Evolutionary conservation across 2,113 vertebrate species (phyloP), one percentile per base, ranked within the genome.

Genomic region (Saimiri boliviensis): DNA sequence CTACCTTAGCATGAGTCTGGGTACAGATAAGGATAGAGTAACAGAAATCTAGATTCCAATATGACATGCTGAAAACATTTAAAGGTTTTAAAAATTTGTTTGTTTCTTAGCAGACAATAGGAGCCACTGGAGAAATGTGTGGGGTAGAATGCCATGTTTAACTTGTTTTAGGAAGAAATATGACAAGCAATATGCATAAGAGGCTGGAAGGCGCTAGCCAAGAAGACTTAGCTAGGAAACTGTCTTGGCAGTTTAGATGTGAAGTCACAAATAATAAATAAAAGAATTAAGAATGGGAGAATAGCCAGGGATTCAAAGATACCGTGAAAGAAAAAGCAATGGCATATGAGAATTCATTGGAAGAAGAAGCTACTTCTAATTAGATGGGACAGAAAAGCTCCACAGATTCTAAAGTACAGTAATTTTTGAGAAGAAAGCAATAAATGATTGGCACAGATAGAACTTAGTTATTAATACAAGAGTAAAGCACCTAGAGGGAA

Each of bases 121-220:
- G 17, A 89, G 6, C 25, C 49, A 77, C 0, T 71, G 42, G 16
- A 63, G 35, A 93, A 76, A 56, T 73, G 27, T 76, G 88, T 70
- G 8, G 37, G 47, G 3, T 27, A 7, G 10, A 79, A 77, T 30
- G 25, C 4, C 12, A 14, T 40, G 25, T 79, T 91, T 73, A 83
- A 66, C 32, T 92, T 86, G 58, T 86, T 94, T 92, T 68, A 90
- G 9, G 76, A 83, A 92, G 60, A 92, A 77, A 93, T 88, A 42
- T 93, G 27, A 32, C 9, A 91, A 85, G 13, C 21, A 88, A 17
- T 9, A 66, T 71, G 17, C 14, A 23, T 37, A 73, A 56, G 40
- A 47, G 5, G 84, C 63, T 88, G 19, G 32, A 91, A 95, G 71
- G 88, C 9, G 17, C 8, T 70, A 85, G 49, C 63, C 30, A 74